Evolutionary conservation across 2,797 vertebrate genomes (phyloP), one percentile per base, ranked within the genome.

Genomic region (Rhadinocentrus ornatus): DNA sequence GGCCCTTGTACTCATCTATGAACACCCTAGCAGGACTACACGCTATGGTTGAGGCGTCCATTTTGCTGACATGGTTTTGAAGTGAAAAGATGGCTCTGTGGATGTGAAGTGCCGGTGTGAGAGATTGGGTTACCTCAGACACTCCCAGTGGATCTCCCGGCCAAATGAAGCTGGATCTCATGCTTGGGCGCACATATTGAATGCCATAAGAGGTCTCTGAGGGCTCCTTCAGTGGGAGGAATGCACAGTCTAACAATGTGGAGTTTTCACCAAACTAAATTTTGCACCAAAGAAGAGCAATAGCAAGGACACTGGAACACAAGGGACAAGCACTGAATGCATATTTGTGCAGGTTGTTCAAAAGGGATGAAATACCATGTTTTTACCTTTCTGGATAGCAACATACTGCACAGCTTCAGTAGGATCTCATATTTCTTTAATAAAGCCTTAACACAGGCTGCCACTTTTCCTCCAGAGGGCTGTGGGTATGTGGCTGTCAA

Each of bases 161-260:
- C 91, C 91, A 93, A 93, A 93, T 93, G 93, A 92, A 93, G 91
- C 89, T 90, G 92, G 93, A 94, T 94, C 90, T 91, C 91, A 93
- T 80, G 91, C 92, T 91, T 92, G 92, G 91, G 88, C 85, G 90
- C 91, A 93, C 89, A 92, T 93, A 93, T 93, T 93, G 91, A 92
- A 93, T 93, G 91, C 91, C 92, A 90, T 93, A 92, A 93, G 91
- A 93, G 90, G 90, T 92, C 93, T 93, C 92, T 50, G 75, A 92
- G 92, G 92, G 91, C 91, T 89, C 90, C 87, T 92, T 92, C 88
- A 86, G 87, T 50, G 84, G 86, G 80, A 92, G 90, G 88, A 93
- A 93, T 91, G 91, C 70, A 61, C 84, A 61, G 88, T 84, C 86
- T 89, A 91, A 94, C 91, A 91, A 91, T 92, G 91, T 91, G 89